Base-by-base conservation (phyloP, 2,113 vertebrate genomes). In the Hiodon tergisus region DNA sequence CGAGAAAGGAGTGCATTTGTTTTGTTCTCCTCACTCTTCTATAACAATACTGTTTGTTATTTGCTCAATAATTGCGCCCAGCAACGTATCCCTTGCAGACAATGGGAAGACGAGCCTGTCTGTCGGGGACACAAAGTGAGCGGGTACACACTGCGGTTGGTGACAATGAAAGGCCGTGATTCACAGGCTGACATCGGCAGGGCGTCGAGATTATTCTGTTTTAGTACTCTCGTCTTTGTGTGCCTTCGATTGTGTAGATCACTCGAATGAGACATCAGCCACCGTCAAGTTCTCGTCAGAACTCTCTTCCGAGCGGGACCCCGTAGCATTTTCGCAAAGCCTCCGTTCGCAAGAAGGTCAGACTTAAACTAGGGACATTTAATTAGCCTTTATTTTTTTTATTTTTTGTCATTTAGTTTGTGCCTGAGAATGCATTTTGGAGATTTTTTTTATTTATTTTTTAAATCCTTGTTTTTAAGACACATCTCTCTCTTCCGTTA, bases 131-230 rank as follows among this genome's bases (percentile, higher is more conserved):
- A 47, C 63, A 11, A 66, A 66, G 63, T 10, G 63, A 63, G 63
- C 63, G 2, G 63, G 63, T 31, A 31, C 2, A 31, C 2, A 31
- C 63, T 47, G 63, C 6, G 51, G 14, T 68, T 3, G 66, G 4
- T 67, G 47, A 50, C 66, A 67, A 50, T 48, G 66, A 48, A 67
- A 67, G 9, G 66, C 10, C 5, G 50, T 68, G 47, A 68, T 68
- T 68, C 67, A 52, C n/a, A 14, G 2, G 7, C 50, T 68, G 67
- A 50, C 67, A 52, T 11, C 47, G 50, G n/a, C n/a, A 53, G 67
- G 14, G 8, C 11, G 52, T 6, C 14, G 3, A 9, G 67, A 53
- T 14, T 69, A 3, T 6, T 69, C 67, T 53, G 13, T 69, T 69
- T 52, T n/a, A 52, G 8, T 17, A n/a, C 14, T 53, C 9, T 5